Percentiles rank a stretch among this genome's conserved stretches.
Evolutionary conservation across 2,113 vertebrate species (phyloP).

Genomic region (Emydocephalus ijimae): DNA sequence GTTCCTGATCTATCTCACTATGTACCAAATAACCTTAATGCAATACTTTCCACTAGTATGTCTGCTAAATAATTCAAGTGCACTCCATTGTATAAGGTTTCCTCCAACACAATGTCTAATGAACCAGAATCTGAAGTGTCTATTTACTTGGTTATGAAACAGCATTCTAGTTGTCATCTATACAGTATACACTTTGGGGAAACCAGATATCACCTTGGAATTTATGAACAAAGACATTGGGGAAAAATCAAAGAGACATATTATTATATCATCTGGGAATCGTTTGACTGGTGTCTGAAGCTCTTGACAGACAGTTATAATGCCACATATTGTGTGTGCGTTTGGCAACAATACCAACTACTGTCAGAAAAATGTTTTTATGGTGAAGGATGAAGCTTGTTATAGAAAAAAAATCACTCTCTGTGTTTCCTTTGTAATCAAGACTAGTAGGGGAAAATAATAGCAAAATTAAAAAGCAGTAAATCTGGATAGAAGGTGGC

Average conservation of each 20-base stretch:
- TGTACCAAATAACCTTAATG: constrained; percentile 26
- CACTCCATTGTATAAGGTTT: neutral
- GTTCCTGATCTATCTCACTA: constrained; percentile 13
- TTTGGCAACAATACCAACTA: constrained; percentile 2
- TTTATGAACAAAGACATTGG: constrained; percentile 29
- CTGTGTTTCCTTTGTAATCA: constrained; percentile 3
- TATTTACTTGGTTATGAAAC: neutral
- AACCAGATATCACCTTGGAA: constrained; percentile 10
- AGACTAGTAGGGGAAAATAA: constrained; percentile 22
- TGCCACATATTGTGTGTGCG: neutral
- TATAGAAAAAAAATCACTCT: constrained; percentile 7
- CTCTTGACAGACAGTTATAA: constrained; percentile 23
- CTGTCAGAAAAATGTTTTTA: neutral
- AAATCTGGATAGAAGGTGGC: neutral
- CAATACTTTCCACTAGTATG: neutral
- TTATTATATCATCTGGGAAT: constrained; percentile 43
- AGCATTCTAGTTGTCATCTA: neutral
- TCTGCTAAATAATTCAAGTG: neutral
- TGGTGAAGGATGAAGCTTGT: neutral
- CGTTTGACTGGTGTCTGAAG: neutral
- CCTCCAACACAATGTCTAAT: neutral
- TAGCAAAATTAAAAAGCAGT: constrained; percentile 27
- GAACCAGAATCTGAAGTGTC: constrained; percentile 7
- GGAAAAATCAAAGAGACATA: neutral
- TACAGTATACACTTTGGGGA: neutral